phyloP scores from a whole-genome alignment of 1,140 invertebrate genomes.

The Halesus radiatus region DNA sequence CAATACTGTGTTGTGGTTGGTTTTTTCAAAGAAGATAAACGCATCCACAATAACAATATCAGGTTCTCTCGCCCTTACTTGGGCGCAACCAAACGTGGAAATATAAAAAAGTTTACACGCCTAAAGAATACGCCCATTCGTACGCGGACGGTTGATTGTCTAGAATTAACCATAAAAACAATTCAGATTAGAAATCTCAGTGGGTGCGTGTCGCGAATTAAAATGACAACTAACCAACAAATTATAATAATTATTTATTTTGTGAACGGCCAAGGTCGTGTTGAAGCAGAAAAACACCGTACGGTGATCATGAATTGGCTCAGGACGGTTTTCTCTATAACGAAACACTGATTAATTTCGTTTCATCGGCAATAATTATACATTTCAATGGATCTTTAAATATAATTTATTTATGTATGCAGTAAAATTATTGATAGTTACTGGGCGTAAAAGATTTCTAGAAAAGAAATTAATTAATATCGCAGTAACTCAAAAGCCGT shows the following conservation, averaged over 20 bases:
- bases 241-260: background rate
- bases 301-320: no score
- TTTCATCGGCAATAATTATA: no score
- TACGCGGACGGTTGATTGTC: background rate
- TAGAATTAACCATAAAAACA: background rate
- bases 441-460: background rate
- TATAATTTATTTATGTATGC: background rate
- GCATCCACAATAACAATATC: constrained; percentile 31
- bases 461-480: constrained; percentile 1
- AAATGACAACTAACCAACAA: background rate
- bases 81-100: background rate
- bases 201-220: background rate
- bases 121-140: background rate
- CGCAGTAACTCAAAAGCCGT: background rate
- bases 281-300: background rate
- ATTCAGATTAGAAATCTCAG: background rate
- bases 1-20: constrained; percentile 4
- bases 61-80: constrained; percentile 22
- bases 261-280: background rate
- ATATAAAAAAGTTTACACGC: background rate
- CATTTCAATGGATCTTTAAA: no score
- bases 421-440: background rate
- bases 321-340: no score
- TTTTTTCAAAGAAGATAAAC: constrained; percentile 17
- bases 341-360: no score